Base-by-base conservation (phyloP, 2,113 vertebrate genomes). In the Tonatia bakeri region DNA sequence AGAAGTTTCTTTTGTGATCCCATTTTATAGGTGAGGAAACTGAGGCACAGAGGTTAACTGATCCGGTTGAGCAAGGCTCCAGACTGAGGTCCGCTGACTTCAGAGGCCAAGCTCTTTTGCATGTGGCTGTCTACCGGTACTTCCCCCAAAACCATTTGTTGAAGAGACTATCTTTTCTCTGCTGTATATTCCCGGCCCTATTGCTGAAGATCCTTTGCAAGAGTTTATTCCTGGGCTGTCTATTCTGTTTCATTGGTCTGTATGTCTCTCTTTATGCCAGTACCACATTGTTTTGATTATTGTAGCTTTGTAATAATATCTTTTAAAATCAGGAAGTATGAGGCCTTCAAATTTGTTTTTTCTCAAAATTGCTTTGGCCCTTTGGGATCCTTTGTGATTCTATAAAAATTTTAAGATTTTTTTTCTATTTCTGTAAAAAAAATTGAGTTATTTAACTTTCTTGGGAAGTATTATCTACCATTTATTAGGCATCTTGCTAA, bases 281-380 rank as follows among this genome's bases (percentile, higher is more conserved):
- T 36, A 5, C 5, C 14, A 40, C 64, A 75, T 31, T 82, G 16
- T 92, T 94, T 77, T 90, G 70, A 19, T 89, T 20, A 77, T 22
- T 40, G 20, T 96, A 77, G 67, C 38, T 91, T 95, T 94, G 26
- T 22, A 56, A 14, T 83, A 81, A 16, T 83, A 76, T 69, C 16
- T 90, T 81, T 94, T 88, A 40, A 91, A 89, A 93, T 81, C 12
- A 82, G 85, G 50, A 95, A 77, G 8, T 87, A 14, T n/a, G 8
- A 65, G 14, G 14, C 20, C 24, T 73, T 24, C 38, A 67, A 10
- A n/a, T 94, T 93, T 80, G 13, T 56, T 65, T 33, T 93, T 97
- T 87, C 12, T 95, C 65, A 80, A 73, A 52, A 67, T 54, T 80
- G 5, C 80, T 84, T 88, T 56, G 59, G 38, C 31, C 77, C 12